These are phyloP conservation scores for Lepas anatifera DNA, from an alignment of 2,888 invertebrate genomes.

Conservation along the genomic window DNA sequence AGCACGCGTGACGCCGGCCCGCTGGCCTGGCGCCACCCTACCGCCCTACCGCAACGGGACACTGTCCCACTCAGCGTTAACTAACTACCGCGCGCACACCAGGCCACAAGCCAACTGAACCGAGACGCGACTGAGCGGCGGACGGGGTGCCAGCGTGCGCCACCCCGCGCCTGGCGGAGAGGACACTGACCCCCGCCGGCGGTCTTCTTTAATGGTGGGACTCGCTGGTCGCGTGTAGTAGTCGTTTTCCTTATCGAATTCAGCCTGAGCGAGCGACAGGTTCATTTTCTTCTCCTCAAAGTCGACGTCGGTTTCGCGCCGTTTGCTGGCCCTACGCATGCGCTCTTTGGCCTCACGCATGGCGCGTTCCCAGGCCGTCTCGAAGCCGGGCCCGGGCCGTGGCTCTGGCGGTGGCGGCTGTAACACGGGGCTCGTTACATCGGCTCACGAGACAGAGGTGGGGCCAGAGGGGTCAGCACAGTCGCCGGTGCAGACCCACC, in stretches of 20 bases:
- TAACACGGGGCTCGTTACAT: background rate
- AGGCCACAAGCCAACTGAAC: background rate
- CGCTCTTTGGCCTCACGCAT: conserved; percentile 83
- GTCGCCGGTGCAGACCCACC: too few relatives aligned
- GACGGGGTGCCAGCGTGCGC: too few relatives aligned
- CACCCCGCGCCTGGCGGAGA: too few relatives aligned
- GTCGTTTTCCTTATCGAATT: conserved; percentile 51
- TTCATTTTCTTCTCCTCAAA: conserved; percentile 53
- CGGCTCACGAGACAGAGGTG: too few relatives aligned
- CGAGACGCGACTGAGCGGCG: too few relatives aligned
- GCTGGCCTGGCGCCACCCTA: background rate
- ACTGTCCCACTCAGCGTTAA: conserved; percentile 15
- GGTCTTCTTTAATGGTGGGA: conserved; percentile 33
- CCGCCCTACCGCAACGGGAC: conserved; percentile 8
- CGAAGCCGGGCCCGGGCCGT: conserved; percentile 47
- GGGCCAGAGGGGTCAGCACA: too few relatives aligned
- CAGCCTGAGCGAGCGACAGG: conserved; percentile 59
- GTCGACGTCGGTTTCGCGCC: conserved; percentile 69
- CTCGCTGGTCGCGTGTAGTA: conserved; percentile 57
- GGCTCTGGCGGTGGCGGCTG: background rate
- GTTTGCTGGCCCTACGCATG: conserved; percentile 62
- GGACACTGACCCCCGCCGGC: background rate
- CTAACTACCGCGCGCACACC: conserved; percentile 1
- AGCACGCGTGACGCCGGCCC: background rate
- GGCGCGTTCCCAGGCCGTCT: conserved; percentile 94